Evolutionary conservation across 2,113 vertebrate species (phyloP).

Genomic region (Albula goreensis): DNA sequence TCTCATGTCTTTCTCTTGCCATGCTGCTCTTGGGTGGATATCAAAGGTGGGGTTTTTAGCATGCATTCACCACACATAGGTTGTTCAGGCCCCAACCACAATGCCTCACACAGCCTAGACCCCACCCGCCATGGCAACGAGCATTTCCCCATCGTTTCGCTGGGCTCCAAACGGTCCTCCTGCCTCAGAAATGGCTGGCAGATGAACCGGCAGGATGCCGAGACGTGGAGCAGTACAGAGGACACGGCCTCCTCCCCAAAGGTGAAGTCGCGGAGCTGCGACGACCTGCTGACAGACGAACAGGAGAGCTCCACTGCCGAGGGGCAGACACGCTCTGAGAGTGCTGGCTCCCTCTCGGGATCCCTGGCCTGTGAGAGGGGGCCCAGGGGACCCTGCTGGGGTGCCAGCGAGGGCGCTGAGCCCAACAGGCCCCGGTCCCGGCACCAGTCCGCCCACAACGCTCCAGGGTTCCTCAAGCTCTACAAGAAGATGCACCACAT

Average conservation of each 20-base stretch:
- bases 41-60: constrained; percentile 83
- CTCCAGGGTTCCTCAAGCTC: constrained; percentile 80
- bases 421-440: constrained; percentile 54
- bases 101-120: constrained; percentile 74
- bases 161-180: constrained; percentile 67
- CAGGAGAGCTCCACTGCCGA: constrained; percentile 52
- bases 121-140: constrained; percentile 63
- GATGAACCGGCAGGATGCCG: constrained; percentile 74
- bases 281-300: constrained; percentile 76
- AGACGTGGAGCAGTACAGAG: constrained; percentile 80
- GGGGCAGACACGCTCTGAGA: constrained; percentile 73
- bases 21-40: constrained; percentile 79
- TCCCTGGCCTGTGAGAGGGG: constrained; percentile 73
- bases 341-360: constrained; percentile 71
- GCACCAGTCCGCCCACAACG: constrained; percentile 69
- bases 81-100: constrained; percentile 70
- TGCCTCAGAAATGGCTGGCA: constrained; percentile 81
- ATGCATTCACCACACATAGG: constrained; percentile 75
- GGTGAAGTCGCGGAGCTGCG: constrained; percentile 81
- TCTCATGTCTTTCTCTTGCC: constrained; percentile 78
- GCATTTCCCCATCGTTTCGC: constrained; percentile 63
- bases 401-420: constrained; percentile 41
- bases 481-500: constrained; percentile 88
- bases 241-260: constrained; percentile 67
- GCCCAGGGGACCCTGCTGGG: constrained; percentile 50